Base-by-base conservation (phyloP, 2,888 invertebrate genomes). In the Galerucella nymphaeae region DNA sequence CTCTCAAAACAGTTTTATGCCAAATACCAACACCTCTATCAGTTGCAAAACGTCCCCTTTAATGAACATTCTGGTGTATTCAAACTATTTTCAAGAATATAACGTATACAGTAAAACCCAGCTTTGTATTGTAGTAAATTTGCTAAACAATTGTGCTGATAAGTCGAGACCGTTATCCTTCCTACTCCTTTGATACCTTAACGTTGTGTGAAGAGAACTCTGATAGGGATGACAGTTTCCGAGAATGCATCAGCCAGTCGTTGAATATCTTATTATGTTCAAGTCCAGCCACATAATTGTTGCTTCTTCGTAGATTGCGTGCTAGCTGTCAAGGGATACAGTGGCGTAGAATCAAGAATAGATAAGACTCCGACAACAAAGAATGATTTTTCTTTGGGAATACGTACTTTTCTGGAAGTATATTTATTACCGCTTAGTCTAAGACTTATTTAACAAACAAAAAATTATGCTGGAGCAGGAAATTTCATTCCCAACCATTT, bases 201-300 rank as follows among this genome's bases (percentile, higher is more conserved):
- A 62, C 61, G 61, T 42, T 42, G 18, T 62, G 38, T 62, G 13
- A 62, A 62, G 61, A 14, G 61, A 42, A 62, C 59, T 30, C 59
- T 8, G 59, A 30, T 42, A 11, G 18, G 42, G 41, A 62, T 62
- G 59, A 62, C 14, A 41, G 42, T 62, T 62, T 18, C 42, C 61
- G 61, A 62, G 42, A 41, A 62, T 16, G 61, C 42, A 16, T 62
- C 67, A 67, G 16, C 67, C 61, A 66, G 61, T 66, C 71, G 20
- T 50, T 72, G 68, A 67, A 72, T 72, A 66, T 68, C 68, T 72
- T 59, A 72, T 72, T 68, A 72, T 68, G 68, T 53, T 59, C 42
- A 23, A 62, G 48, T 58, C 63, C 53, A 23, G 16, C 55, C 42
- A 67, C 20, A 41, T 68, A 72, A 68, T 67, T 68, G 72, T 72